A percentile compares a stretch with the other conserved stretches of the same genome.
Conservation (phyloP, 1,140 invertebrate species). For the Telenomus remus region DNA sequence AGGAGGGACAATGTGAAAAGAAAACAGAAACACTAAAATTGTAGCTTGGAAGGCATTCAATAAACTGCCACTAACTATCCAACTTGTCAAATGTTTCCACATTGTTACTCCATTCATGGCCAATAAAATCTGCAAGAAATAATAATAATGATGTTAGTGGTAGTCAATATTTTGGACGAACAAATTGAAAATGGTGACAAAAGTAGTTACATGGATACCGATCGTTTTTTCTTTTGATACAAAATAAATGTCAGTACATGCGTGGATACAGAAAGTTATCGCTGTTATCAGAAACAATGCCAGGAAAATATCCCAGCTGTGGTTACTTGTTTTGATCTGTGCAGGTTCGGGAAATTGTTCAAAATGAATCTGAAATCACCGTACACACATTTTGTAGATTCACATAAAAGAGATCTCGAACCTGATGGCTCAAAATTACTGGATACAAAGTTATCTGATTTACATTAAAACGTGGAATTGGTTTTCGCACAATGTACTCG, state of each 20-base stretch:
- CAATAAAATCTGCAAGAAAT: slow-evolving; percentile 1
- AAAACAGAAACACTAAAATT: neutral
- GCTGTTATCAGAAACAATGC: neutral
- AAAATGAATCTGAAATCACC: too few species aligned
- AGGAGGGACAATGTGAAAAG: neutral
- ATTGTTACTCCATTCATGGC: slow-evolving; percentile 2
- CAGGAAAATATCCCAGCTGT: neutral
- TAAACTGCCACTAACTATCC: neutral
- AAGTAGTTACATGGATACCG: slow-evolving; percentile 11
- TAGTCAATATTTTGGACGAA: too few species aligned
- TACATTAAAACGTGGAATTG: too few species aligned
- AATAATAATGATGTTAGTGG: too few species aligned
- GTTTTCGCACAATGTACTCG: too few species aligned
- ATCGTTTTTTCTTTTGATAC: slow-evolving; percentile 9
- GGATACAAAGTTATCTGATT: too few species aligned
- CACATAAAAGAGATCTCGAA: too few species aligned
- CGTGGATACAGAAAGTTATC: neutral
- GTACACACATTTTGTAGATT: too few species aligned
- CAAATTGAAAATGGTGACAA: too few species aligned
- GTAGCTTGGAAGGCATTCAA: neutral
- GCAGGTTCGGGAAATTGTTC: neutral
- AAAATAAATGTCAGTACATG: slow-evolving; percentile 10
- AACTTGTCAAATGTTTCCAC: slow-evolving; percentile 1
- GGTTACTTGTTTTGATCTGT: neutral
- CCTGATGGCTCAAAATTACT: too few species aligned